Conservation (phyloP, 1,140 invertebrate genomes). For the Drosophila littoralis region DNA sequence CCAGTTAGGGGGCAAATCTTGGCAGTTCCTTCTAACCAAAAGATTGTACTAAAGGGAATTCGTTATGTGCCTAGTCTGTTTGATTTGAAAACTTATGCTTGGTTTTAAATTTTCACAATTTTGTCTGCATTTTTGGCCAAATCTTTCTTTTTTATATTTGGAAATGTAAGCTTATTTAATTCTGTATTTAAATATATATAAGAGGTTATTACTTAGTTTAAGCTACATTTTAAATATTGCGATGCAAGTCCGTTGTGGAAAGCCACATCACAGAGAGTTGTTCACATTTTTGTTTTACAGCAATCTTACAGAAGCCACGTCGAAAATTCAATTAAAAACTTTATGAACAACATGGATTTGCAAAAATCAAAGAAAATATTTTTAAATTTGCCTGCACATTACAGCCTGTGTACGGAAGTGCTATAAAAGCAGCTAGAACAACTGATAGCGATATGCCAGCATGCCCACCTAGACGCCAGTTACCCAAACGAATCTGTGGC, state of each 20-base stretch:
- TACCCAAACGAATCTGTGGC: neutral
- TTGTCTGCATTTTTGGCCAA: too few species aligned
- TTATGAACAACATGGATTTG: conserved; percentile 13
- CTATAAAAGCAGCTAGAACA: conserved; percentile 41
- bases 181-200: neutral
- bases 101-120: neutral
- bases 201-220: too few species aligned
- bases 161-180: neutral
- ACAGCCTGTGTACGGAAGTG: conserved; percentile 32
- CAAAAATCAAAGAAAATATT: conserved; percentile 65
- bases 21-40: conserved; percentile 1
- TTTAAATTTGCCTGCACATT: conserved; percentile 48
- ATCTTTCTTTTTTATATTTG: too few species aligned
- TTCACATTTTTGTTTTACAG: neutral
- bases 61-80: conserved; percentile 6
- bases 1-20: conserved; percentile 14
- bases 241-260: neutral
- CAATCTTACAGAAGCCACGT: neutral
- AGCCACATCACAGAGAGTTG: neutral
- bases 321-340: conserved; percentile 68
- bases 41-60: conserved; percentile 22
- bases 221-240: too few species aligned
- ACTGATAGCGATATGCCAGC: conserved; percentile 18
- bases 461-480: neutral
- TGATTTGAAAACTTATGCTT: neutral